Evolutionary conservation across 2,888 invertebrate species (phyloP).

Genomic region (Entomobrya multifasciata): DNA sequence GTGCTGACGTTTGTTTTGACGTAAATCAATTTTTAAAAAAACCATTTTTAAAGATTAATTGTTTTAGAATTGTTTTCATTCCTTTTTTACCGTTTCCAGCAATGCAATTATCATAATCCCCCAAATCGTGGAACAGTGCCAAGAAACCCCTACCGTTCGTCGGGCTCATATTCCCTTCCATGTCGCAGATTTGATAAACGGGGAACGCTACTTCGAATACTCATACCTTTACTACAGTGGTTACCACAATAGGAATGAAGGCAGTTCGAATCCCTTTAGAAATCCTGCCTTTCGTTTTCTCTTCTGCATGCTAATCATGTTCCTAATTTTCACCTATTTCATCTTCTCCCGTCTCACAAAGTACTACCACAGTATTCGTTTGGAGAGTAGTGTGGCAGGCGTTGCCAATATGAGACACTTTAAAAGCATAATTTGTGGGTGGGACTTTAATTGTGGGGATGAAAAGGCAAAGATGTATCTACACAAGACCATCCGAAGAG

Average conservation of each 20-base stretch:
- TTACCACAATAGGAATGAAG: constrained; percentile 5
- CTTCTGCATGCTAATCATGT: constrained; percentile 41
- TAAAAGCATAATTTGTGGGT: constrained; percentile 62
- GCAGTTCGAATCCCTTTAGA: background rate
- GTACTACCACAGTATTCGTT: constrained; percentile 32
- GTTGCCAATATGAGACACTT: constrained; percentile 55
- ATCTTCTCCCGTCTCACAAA: constrained; percentile 43
- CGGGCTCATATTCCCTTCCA: background rate
- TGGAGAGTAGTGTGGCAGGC: constrained; percentile 58
- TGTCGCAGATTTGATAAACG: constrained; percentile 10
- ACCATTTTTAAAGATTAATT: background rate
- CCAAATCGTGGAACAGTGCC: background rate
- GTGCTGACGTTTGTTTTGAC: background rate
- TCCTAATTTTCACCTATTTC: constrained; percentile 46
- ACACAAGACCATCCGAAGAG: constrained; percentile 59
- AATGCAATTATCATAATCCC: constrained; percentile 22
- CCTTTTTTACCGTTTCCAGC: background rate
- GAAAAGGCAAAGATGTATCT: constrained; percentile 28
- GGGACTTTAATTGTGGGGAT: constrained; percentile 68
- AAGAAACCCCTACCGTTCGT: too few relatives aligned
- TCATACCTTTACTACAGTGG: constrained; percentile 59
- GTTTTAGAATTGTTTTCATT: background rate
- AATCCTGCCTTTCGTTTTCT: constrained; percentile 54
- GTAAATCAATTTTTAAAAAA: background rate
- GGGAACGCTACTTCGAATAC: constrained; percentile 42